A percentile compares a stretch with the other conserved stretches of the same genome.
These are phyloP conservation scores for Drosophila triauraria DNA, from an alignment of 1,140 invertebrate species.

Conservation along the genomic window DNA sequence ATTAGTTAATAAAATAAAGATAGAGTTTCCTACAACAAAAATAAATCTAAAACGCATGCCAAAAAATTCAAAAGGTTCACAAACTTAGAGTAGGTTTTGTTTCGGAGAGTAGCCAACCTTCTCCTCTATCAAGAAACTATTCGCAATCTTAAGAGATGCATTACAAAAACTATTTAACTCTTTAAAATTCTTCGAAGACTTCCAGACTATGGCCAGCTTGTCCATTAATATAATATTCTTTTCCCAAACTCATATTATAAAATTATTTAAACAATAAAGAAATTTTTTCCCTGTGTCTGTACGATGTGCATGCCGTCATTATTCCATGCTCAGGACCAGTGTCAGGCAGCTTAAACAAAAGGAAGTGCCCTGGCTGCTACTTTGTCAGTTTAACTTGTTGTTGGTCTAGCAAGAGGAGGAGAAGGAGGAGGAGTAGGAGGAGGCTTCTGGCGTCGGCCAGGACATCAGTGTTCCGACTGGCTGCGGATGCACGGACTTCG, in stretches of 20 bases:
- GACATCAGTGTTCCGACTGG: slow-evolving; percentile 51
- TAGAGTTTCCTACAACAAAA: background rate
- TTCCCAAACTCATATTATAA: background rate
- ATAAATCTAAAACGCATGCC: no score
- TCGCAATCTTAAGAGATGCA: no score
- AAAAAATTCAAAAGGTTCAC: no score
- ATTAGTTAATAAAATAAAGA: background rate
- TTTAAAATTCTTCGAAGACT: no score
- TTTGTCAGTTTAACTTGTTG: slow-evolving; percentile 77
- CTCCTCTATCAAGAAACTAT: background rate
- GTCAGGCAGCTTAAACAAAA: slow-evolving; percentile 80
- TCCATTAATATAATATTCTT: background rate
- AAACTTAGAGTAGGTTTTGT: no score
- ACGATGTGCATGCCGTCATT: slow-evolving; percentile 53
- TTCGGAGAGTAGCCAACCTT: background rate
- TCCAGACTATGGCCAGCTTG: no score
- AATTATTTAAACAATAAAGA: background rate
- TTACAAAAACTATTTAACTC: no score
- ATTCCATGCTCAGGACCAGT: slow-evolving; percentile 62
- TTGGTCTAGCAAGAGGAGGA: slow-evolving; percentile 14
- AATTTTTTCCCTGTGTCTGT: background rate
- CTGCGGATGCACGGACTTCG: slow-evolving; percentile 70
- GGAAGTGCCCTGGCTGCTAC: slow-evolving; percentile 79
- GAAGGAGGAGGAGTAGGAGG: background rate
- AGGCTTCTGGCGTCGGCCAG: slow-evolving; percentile 1